Conservation (phyloP, 1,140 invertebrate species). For the Bombus impatiens region DNA sequence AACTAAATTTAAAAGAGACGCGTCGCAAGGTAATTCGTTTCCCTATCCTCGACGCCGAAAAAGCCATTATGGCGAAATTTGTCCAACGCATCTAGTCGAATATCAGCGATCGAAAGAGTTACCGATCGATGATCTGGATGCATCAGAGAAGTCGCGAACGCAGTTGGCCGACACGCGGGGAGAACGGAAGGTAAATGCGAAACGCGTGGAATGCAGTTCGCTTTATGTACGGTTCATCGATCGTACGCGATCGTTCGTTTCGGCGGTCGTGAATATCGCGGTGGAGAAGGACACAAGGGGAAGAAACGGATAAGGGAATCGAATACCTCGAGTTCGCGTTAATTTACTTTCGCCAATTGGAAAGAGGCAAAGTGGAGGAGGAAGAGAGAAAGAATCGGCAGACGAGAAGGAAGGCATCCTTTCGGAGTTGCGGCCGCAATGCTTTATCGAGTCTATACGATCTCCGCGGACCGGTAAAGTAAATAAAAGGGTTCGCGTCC, state of each 20-base stretch:
- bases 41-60: too few species aligned
- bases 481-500: slow-evolving; percentile 76
- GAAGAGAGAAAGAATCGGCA: background rate
- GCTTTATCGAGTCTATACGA: slow-evolving; percentile 74
- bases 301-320: slow-evolving; percentile 40
- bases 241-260: slow-evolving; percentile 23
- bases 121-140: background rate
- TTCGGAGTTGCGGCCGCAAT: slow-evolving; percentile 66
- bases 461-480: slow-evolving; percentile 74
- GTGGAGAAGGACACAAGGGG: slow-evolving; percentile 2
- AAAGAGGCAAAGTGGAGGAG: slow-evolving; percentile 39
- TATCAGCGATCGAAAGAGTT: background rate
- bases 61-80: too few species aligned
- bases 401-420: slow-evolving; percentile 53
- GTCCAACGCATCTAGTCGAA: too few species aligned
- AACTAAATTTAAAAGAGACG: too few species aligned
- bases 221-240: slow-evolving; percentile 29
- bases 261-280: slow-evolving; percentile 35
- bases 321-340: slow-evolving; percentile 63
- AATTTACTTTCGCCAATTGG: slow-evolving; percentile 68
- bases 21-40: too few species aligned
- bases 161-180: background rate
- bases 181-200: background rate
- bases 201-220: slow-evolving; percentile 30
- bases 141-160: background rate